phyloP scores from a whole-genome alignment of 2,888 invertebrate species.

The Lissocephala sabroskyi region DNA sequence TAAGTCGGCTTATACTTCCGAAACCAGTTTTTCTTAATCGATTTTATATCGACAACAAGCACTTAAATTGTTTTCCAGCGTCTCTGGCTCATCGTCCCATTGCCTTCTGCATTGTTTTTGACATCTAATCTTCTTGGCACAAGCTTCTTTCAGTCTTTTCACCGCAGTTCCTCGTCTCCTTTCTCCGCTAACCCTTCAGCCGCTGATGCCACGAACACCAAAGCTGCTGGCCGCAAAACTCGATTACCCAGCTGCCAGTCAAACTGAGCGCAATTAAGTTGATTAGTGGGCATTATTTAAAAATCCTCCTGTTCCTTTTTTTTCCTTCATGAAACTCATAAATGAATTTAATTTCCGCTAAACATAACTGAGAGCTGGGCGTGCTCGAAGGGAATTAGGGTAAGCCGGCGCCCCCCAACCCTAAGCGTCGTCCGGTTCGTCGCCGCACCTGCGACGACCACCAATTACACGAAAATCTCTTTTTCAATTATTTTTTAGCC shows the following conservation, averaged over 20 bases:
- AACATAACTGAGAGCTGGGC: conserved; percentile 33
- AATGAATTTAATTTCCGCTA: conserved; percentile 34
- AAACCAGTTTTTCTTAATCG: no score
- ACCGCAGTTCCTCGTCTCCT: no score
- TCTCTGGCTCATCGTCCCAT: no score
- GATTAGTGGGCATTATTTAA: conserved; percentile 27
- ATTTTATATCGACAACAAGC: no score
- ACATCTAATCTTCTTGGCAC: no score
- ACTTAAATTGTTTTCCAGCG: no score
- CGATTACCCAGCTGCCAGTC: conserved; percentile 6
- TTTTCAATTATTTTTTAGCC: conserved; percentile 26
- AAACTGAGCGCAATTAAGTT: conserved; percentile 28
- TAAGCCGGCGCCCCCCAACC: background rate
- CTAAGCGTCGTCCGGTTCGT: background rate
- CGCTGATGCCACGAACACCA: no score
- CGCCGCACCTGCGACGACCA: background rate
- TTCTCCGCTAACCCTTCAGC: no score
- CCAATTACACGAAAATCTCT: conserved; percentile 30
- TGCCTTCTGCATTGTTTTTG: no score
- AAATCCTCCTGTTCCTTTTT: conserved; percentile 4
- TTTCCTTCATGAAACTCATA: conserved; percentile 5
- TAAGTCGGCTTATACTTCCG: no score
- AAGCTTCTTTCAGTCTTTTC: no score
- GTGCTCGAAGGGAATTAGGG: conserved; percentile 14
- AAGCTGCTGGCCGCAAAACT: no score